Conservation (phyloP, 1,140 invertebrate species). For the Antheraea mylitta region DNA sequence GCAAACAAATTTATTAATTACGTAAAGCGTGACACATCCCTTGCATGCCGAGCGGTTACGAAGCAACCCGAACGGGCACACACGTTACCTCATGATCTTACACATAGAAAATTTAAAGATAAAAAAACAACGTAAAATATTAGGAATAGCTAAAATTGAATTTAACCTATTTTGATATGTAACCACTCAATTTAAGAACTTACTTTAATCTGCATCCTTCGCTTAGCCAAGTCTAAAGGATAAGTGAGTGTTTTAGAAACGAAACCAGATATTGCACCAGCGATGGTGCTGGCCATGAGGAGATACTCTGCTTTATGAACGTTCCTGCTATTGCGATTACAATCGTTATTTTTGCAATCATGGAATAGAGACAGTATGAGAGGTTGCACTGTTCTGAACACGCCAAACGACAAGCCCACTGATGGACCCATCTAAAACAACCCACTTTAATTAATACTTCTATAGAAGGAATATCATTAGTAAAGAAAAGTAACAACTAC, state of each 20-base stretch:
- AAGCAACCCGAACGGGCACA: too few species aligned
- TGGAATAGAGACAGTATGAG: slow-evolving; percentile 27
- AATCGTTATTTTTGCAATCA: slow-evolving; percentile 10
- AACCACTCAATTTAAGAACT: slow-evolving; percentile 10
- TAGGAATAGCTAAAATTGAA: too few species aligned
- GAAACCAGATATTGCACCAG: slow-evolving; percentile 47
- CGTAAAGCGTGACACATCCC: too few species aligned
- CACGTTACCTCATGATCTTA: too few species aligned
- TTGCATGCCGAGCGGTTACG: too few species aligned
- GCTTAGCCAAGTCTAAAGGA: slow-evolving; percentile 59
- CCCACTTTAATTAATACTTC: too few species aligned
- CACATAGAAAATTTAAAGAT: too few species aligned
- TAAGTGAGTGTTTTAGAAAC: slow-evolving; percentile 57
- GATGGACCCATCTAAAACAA: slow-evolving; percentile 55
- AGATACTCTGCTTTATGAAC: slow-evolving; percentile 37
- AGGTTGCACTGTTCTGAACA: slow-evolving; percentile 54
- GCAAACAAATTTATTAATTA: too few species aligned
- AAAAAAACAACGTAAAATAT: too few species aligned
- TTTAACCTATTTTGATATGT: too few species aligned
- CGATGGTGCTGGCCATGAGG: slow-evolving; percentile 45
- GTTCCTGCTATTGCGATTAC: slow-evolving; percentile 9
- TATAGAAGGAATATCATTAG: too few species aligned
- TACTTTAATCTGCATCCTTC: slow-evolving; percentile 59
- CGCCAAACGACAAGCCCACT: slow-evolving; percentile 54
- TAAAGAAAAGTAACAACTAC: too few species aligned